These are phyloP conservation scores for Eilema depressum DNA, from an alignment of 2,888 invertebrate species.

Conservation along the genomic window DNA sequence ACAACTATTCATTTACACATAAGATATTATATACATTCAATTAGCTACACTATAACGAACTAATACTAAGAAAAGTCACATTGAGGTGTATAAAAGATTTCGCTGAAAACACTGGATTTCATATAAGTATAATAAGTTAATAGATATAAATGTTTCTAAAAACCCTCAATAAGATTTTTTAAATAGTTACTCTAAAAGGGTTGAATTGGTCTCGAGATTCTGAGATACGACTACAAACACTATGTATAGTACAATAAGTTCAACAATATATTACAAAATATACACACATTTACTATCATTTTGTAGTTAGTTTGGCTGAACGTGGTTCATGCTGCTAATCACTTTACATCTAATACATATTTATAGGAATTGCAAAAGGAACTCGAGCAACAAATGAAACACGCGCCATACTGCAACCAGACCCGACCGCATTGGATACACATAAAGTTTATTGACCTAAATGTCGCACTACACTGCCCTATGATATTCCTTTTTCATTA, in stretches of 20 bases:
- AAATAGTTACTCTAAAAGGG: constrained; percentile 79
- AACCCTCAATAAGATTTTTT: constrained; percentile 70
- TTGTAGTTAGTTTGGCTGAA: constrained; percentile 54
- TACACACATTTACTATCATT: constrained; percentile 65
- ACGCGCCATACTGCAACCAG: constrained; percentile 31
- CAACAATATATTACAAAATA: constrained; percentile 83
- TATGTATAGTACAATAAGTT: constrained; percentile 73
- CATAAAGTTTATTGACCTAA: not conserved
- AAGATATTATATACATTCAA: constrained; percentile 52
- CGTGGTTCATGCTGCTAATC: constrained; percentile 47
- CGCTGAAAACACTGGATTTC: constrained; percentile 76
- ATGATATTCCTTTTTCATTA: not conserved
- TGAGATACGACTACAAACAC: constrained; percentile 74
- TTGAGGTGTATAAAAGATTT: constrained; percentile 81
- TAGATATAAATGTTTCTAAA: constrained; percentile 81
- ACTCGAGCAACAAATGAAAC: constrained; percentile 27
- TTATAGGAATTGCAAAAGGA: constrained; percentile 32
- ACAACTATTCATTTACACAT: constrained; percentile 58
- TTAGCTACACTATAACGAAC: constrained; percentile 71
- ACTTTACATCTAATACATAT: constrained; percentile 34
- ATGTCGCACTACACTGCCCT: not conserved
- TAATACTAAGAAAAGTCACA: constrained; percentile 78
- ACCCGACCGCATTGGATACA: constrained; percentile 18
- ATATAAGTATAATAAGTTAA: constrained; percentile 74
- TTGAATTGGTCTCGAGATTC: constrained; percentile 85